Conservation (phyloP, 2,888 invertebrate species). For the Gymnosoma rotundatum region DNA sequence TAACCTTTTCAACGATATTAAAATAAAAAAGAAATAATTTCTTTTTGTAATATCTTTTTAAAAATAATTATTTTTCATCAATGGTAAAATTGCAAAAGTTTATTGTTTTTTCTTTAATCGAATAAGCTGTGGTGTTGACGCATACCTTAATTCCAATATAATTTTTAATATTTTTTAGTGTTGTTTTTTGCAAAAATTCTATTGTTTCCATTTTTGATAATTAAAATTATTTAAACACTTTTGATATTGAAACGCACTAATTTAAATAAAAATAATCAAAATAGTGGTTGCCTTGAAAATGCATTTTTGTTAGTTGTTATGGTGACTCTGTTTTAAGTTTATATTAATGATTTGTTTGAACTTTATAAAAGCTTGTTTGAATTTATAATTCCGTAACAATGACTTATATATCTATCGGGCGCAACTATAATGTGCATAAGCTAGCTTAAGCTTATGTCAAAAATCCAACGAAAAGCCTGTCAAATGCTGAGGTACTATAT, state of each 20-base stretch:
- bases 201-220: constrained; percentile 68
- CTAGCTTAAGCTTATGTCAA: no score
- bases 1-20: constrained; percentile 62
- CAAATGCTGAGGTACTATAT: no score
- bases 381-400: no score
- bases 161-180: constrained; percentile 66
- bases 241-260: no score
- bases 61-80: no score
- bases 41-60: no score
- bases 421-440: no score
- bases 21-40: background rate
- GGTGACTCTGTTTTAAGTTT: constrained; percentile 16
- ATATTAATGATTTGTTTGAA: no score
- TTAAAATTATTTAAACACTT: background rate
- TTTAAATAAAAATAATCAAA: background rate
- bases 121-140: background rate
- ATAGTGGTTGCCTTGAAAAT: background rate
- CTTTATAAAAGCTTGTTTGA: no score
- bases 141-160: constrained; percentile 69
- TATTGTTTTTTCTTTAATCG: background rate
- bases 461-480: no score
- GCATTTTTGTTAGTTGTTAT: constrained; percentile 32
- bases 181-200: constrained; percentile 69
- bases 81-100: background rate
- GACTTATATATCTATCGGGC: no score